phyloP scores from a whole-genome alignment of 2,797 vertebrate genomes.

The Peromyscus eremicus region DNA sequence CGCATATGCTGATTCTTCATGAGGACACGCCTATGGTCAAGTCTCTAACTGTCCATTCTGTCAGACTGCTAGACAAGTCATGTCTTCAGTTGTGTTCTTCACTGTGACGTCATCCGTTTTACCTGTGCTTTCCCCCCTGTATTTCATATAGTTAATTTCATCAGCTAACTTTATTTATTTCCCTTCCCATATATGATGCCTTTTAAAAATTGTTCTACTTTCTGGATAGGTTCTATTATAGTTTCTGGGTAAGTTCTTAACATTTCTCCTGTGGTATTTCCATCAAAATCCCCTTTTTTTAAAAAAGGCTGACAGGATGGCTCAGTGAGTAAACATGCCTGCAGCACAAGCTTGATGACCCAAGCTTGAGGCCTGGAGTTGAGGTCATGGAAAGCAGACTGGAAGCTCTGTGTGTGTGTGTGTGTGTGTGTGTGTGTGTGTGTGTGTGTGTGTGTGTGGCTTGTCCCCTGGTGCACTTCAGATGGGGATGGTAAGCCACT shows the following conservation, averaged over 20 bases:
- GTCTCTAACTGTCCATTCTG: neutral
- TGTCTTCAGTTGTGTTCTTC: neutral
- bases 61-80: neutral
- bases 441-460: neutral
- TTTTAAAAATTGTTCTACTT: slow-evolving; percentile 53
- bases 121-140: neutral
- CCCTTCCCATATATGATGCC: neutral
- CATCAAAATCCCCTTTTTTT: neutral
- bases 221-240: neutral
- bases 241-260: slow-evolving; percentile 22
- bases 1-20: neutral
- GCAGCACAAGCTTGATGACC: neutral
- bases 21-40: neutral
- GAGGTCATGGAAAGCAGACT: neutral
- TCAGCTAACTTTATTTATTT: slow-evolving; percentile 47
- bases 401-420: neutral
- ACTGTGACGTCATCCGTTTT: neutral
- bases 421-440: neutral
- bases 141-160: neutral
- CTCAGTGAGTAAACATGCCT: neutral
- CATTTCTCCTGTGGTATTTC: slow-evolving; percentile 14
- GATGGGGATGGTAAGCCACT: neutral
- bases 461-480: neutral
- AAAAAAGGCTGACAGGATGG: neutral
- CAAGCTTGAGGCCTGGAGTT: neutral